Percentiles rank a stretch among this genome's conserved stretches.
These are phyloP conservation scores for Agrochola litura DNA, from an alignment of 2,888 invertebrate genomes.

Conservation along the genomic window DNA sequence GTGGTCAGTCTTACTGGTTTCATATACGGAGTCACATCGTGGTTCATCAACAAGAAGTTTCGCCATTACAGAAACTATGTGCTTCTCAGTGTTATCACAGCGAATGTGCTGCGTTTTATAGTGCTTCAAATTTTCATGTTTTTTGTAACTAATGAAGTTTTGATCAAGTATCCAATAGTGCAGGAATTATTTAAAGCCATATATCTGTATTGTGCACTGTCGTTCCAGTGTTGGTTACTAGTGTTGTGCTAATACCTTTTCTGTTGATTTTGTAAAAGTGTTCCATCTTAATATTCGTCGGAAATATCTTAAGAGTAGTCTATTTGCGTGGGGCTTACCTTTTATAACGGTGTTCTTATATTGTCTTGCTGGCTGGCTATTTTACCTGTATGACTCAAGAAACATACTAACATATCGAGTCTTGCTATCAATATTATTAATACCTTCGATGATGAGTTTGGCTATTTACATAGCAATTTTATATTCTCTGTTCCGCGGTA, in stretches of 20 bases:
- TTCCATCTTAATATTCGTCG: neutral
- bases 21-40: constrained; percentile 12
- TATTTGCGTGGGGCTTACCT: constrained; percentile 20
- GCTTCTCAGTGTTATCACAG: neutral
- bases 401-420: too few relatives aligned
- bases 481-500: constrained; percentile 6
- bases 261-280: constrained; percentile 6
- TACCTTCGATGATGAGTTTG: too few relatives aligned
- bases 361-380: neutral
- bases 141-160: too few relatives aligned
- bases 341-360: neutral
- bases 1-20: neutral
- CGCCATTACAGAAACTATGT: constrained; percentile 38
- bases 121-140: too few relatives aligned
- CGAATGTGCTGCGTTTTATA: too few relatives aligned
- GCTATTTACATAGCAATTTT: constrained; percentile 10
- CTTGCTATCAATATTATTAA: too few relatives aligned
- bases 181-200: too few relatives aligned
- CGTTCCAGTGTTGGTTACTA: neutral
- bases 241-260: constrained; percentile 13
- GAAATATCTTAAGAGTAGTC: constrained; percentile 14
- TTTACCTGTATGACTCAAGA: too few relatives aligned
- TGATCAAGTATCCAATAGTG: too few relatives aligned
- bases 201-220: too few relatives aligned
- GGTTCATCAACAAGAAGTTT: constrained; percentile 21